These are phyloP conservation scores for Lagria hirta DNA, from an alignment of 2,888 invertebrate genomes.

Conservation along the genomic window DNA sequence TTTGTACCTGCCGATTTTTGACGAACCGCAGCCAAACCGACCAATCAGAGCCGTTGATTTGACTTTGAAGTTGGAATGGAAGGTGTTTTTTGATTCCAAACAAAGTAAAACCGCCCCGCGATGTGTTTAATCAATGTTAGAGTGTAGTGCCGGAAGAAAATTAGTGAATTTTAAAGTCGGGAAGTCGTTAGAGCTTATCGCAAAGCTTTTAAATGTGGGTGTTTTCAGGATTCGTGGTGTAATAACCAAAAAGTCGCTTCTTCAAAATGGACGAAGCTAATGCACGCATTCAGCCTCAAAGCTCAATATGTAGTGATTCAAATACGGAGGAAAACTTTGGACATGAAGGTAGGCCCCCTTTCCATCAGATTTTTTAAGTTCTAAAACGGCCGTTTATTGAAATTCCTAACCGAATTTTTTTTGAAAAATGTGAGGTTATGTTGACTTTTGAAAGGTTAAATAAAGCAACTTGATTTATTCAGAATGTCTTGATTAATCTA, in stretches of 20 bases:
- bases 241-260: slow-evolving; percentile 45
- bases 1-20: slow-evolving; percentile 42
- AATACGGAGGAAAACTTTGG: slow-evolving; percentile 48
- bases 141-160: slow-evolving; percentile 29
- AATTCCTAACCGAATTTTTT: slow-evolving; percentile 2
- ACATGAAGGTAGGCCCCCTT: slow-evolving; percentile 45
- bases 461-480: too few relatives aligned
- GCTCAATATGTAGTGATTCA: slow-evolving; percentile 52
- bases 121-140: slow-evolving; percentile 43
- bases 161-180: neutral
- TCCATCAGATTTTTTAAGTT: too few relatives aligned
- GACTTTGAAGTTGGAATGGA: slow-evolving; percentile 47
- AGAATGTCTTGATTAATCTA: too few relatives aligned
- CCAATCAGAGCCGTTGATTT: slow-evolving; percentile 49
- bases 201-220: slow-evolving; percentile 8
- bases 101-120: slow-evolving; percentile 46
- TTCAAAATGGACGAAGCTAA: slow-evolving; percentile 55
- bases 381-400: neutral
- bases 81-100: slow-evolving; percentile 48
- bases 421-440: slow-evolving; percentile 41
- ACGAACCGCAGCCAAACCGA: slow-evolving; percentile 36
- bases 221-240: slow-evolving; percentile 43
- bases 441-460: slow-evolving; percentile 41
- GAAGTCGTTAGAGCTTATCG: slow-evolving; percentile 5
- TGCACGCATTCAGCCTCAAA: slow-evolving; percentile 50